Evolutionary conservation across 2,888 invertebrate genomes (phyloP).

Genomic region (Hybos culiciformis): DNA sequence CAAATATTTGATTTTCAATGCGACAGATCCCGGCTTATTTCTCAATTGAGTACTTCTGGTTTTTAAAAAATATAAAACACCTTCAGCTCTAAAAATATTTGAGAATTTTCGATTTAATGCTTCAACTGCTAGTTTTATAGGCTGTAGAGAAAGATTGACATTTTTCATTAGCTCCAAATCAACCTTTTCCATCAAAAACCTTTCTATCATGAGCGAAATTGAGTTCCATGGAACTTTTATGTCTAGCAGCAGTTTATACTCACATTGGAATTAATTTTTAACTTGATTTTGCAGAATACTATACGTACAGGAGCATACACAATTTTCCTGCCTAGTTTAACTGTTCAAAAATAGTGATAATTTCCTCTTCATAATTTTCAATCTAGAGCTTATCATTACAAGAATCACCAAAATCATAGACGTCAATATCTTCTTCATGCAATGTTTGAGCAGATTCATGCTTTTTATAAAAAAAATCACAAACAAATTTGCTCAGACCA

Average conservation of each 20-base stretch:
- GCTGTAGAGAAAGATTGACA: too few relatives aligned
- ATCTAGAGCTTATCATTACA: not conserved
- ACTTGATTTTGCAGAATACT: not conserved
- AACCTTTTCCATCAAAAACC: too few relatives aligned
- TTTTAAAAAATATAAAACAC: too few relatives aligned
- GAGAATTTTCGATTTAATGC: not conserved
- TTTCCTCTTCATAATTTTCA: constrained; percentile 1
- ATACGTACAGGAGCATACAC: too few relatives aligned
- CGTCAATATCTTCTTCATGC: constrained; percentile 3
- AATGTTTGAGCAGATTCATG: constrained; percentile 2
- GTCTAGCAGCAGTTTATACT: not conserved
- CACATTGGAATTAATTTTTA: not conserved
- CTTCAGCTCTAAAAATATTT: not conserved
- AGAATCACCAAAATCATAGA: constrained; percentile 1
- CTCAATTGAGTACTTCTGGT: too few relatives aligned
- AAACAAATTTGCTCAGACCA: too few relatives aligned
- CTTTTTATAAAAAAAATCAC: constrained; percentile 4
- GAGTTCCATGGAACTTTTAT: not conserved
- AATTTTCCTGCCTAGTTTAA: constrained; percentile 1
- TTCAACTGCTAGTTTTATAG: not conserved
- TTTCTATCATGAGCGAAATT: not conserved
- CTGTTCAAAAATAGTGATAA: constrained; percentile 2
- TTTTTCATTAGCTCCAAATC: not conserved
- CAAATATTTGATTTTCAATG: too few relatives aligned
- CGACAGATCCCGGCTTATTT: too few relatives aligned